Base-by-base conservation (phyloP, 2,888 invertebrate genomes). In the Drosophila aldrichi region DNA sequence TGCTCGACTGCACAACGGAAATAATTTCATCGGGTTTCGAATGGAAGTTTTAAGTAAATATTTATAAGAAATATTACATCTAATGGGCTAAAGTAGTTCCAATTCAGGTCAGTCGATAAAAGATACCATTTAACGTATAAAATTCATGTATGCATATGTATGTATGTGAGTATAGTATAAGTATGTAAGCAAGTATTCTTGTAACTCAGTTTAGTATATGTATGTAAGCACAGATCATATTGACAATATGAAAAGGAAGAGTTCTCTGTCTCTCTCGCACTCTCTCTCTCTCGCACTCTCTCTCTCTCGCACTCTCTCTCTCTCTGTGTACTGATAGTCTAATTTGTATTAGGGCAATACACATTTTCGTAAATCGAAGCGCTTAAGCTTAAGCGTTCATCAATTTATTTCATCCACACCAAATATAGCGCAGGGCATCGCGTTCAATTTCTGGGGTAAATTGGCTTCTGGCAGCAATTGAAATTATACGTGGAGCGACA, bases 31-130 rank as follows among this genome's bases (percentile, higher is more conserved):
- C 20, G 32, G 46, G 40, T 29, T 43, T 34, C 48, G 29, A 9
- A 29, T 20, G 43, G 51, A 70, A 71, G 78, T 69, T 63, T 22
- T 48, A 65, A 60, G 66, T 59, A 85, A 85, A 85, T 82, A 82
- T 85, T 82, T 85, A 68, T 68, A 7, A 58, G 51, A 69, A 80
- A 64, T 71, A 44, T 69, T 69, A 49, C 38, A 22, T 25, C 56
- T 72, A 72, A 76, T 76, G 63, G 68, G 25, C 38, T 41, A 41
- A 40, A 18, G 41, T 25, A 58, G 46, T 44, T 44, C 9, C 2
- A 16, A 34, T 48, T 52, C 32, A 3, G n/a, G 22, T 34, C 63
- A 62, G 69, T 68, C 55, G 55, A 56, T 61, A 46, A 36, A 46
- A 29, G 38, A 8, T 4, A 16, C 16, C 8, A 20, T n/a, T 29